These are phyloP conservation scores for Hucho hucho DNA, from an alignment of 2,113 vertebrate species.

Conservation along the genomic window DNA sequence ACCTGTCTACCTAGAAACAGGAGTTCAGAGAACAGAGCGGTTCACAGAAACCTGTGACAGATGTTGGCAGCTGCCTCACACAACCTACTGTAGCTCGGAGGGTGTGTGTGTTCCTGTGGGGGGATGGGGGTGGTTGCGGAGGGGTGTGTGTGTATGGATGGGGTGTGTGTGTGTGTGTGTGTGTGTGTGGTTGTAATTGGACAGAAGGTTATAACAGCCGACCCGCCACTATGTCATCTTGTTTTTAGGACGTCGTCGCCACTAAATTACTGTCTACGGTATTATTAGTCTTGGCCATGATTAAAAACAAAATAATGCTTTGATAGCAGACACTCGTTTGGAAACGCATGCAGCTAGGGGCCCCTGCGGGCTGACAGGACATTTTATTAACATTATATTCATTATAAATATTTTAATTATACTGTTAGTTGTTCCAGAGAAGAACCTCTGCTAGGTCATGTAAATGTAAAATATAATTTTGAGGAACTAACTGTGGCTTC, in stretches of 20 bases:
- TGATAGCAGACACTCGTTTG: slow-evolving; percentile 29
- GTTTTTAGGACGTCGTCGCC: slow-evolving; percentile 56
- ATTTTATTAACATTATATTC: slow-evolving; percentile 5
- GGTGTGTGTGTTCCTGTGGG: background rate
- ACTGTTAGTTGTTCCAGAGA: background rate
- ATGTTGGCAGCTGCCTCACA: slow-evolving; percentile 33
- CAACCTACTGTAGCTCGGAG: too few species aligned
- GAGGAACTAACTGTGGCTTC: slow-evolving; percentile 50
- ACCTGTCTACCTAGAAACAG: slow-evolving; percentile 17
- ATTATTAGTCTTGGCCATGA: slow-evolving; percentile 68
- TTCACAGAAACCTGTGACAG: slow-evolving; percentile 36
- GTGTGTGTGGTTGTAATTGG: slow-evolving; percentile 54
- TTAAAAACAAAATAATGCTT: slow-evolving; percentile 77
- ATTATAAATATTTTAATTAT: too few species aligned
- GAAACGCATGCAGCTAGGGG: slow-evolving; percentile 32
- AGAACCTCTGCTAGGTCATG: background rate
- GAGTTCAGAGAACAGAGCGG: background rate
- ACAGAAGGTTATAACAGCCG: slow-evolving; percentile 73
- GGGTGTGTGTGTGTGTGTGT: too few species aligned
- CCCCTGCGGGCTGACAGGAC: background rate
- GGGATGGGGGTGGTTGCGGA: too few species aligned
- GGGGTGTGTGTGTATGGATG: too few species aligned
- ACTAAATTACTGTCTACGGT: slow-evolving; percentile 26
- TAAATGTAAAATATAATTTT: slow-evolving; percentile 1
- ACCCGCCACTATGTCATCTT: slow-evolving; percentile 56